Evolutionary conservation across 2,888 invertebrate genomes (phyloP).

Genomic region (Rhimphoctona megacephalus): DNA sequence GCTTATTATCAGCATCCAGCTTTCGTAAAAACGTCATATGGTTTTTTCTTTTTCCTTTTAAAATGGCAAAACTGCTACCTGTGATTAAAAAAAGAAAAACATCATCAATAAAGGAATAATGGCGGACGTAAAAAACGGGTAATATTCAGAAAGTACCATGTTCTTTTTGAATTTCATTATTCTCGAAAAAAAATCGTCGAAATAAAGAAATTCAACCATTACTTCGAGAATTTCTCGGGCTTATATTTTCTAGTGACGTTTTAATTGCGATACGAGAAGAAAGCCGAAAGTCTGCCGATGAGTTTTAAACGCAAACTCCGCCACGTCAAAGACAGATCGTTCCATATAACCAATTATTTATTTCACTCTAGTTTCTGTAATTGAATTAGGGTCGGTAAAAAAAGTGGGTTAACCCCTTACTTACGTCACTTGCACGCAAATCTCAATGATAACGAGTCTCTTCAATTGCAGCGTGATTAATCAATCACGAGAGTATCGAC

Average conservation of each 20-base stretch:
- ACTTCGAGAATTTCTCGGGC: background rate
- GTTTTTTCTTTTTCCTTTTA: conserved; percentile 22
- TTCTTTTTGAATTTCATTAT: background rate
- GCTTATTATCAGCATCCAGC: conserved; percentile 46
- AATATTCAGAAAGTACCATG: background rate
- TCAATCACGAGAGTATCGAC: conserved; percentile 55
- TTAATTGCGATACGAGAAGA: background rate
- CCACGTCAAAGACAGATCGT: background rate
- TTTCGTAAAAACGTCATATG: conserved; percentile 27
- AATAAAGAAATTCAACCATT: background rate
- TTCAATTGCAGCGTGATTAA: conserved; percentile 54
- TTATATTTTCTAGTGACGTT: background rate
- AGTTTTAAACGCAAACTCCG: background rate
- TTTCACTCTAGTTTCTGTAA: conserved; percentile 40
- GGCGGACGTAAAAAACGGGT: background rate
- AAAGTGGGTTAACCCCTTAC: conserved; percentile 47
- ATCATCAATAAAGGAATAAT: conserved; percentile 17
- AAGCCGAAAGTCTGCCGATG: background rate
- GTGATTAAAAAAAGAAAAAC: background rate
- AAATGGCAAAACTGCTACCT: background rate
- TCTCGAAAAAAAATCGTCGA: background rate
- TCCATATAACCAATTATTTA: conserved; percentile 46
- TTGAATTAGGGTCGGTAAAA: conserved; percentile 41
- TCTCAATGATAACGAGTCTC: conserved; percentile 48
- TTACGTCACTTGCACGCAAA: conserved; percentile 37